phyloP scores from a whole-genome alignment of 1,140 invertebrate genomes.

The Lordiphosa stackelbergi region DNA sequence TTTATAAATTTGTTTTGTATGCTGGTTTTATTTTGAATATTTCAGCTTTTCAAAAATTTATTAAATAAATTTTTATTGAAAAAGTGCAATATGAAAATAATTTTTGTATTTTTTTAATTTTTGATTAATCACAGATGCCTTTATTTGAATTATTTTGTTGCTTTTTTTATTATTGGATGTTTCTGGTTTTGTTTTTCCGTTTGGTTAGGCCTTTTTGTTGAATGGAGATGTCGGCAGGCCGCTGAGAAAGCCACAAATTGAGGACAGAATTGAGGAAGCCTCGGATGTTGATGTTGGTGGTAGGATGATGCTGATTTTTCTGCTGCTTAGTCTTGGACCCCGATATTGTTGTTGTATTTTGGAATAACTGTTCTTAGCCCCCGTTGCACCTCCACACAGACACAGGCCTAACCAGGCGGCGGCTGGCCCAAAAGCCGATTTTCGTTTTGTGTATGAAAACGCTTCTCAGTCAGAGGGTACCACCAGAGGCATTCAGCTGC shows the following conservation, averaged over 20 bases:
- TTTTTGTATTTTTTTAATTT: conserved; percentile 41
- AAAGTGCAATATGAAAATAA: conserved; percentile 69
- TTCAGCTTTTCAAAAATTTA: conserved; percentile 29
- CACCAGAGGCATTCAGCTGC: conserved; percentile 45
- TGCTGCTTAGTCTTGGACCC: conserved; percentile 10
- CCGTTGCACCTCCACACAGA: conserved; percentile 70
- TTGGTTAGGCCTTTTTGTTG: conserved; percentile 42
- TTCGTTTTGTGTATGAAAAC: conserved; percentile 9
- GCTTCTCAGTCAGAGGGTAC: conserved; percentile 37
- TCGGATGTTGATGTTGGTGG: neutral
- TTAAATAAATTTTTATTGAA: conserved; percentile 48
- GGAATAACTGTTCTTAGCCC: conserved; percentile 24
- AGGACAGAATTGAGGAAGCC: neutral
- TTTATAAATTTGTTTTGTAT: conserved; percentile 24
- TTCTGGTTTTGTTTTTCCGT: conserved; percentile 13
- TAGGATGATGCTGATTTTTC: neutral
- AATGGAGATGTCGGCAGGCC: conserved; percentile 56
- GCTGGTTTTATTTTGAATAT: conserved; percentile 9
- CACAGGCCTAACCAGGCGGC: conserved; percentile 67
- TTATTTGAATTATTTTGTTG: conserved; percentile 42
- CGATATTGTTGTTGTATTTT: conserved; percentile 3
- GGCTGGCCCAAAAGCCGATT: conserved; percentile 22
- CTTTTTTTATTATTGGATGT: conserved; percentile 27
- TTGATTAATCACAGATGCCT: conserved; percentile 64
- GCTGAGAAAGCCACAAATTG: conserved; percentile 4